Base-by-base conservation (phyloP, 2,888 invertebrate genomes). In the Orthosia gothica region DNA sequence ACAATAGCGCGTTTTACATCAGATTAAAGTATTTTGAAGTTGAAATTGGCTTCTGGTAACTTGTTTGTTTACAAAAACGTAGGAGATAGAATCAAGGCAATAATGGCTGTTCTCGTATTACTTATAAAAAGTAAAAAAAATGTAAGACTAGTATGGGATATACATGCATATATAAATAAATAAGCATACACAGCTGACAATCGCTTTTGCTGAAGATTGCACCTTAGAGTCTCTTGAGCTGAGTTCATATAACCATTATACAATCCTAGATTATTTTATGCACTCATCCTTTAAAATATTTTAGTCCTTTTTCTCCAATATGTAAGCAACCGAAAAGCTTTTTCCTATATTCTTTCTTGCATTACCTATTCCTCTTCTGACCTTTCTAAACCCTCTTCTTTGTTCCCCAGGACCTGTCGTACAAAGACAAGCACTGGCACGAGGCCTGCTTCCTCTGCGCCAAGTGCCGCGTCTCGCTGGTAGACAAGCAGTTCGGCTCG, bases 361-460 rank as follows among this genome's bases (percentile, higher is more conserved):
- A 40, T 40, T 9, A 40, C 9, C 40, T 45, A 12, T 62, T 65
- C 18, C 50, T 12, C 26, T 13, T 66, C 16, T 7, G 13, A 16
- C n/a, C 9, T 5, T 23, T 20, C 7, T 64, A 20, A 61, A 5
- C 12, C n/a, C 16, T 20, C 9, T 9, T 23, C 9, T 64, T 67
- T 71, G 71, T 74, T 70, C 72, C 74, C 12, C 97, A 99, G 99
- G 99, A 99, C 97, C 97, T 99, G 97, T 99, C 99, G 88, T 99
- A 99, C 98, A 99, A 99, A 97, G 99, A 99, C 97, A 99, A 99
- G 97, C 99, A 99, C 97, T 99, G 99, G 99, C 99, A 99, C 96
- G 99, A 99, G 97, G 99, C 99, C 69, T 99, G 99, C 96, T 99
- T 99, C 98, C 98, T 99, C 91, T 99, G 99, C 97, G 98, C 98